Conservation (phyloP, 2,888 invertebrate species). For the Callinectes sapidus region DNA sequence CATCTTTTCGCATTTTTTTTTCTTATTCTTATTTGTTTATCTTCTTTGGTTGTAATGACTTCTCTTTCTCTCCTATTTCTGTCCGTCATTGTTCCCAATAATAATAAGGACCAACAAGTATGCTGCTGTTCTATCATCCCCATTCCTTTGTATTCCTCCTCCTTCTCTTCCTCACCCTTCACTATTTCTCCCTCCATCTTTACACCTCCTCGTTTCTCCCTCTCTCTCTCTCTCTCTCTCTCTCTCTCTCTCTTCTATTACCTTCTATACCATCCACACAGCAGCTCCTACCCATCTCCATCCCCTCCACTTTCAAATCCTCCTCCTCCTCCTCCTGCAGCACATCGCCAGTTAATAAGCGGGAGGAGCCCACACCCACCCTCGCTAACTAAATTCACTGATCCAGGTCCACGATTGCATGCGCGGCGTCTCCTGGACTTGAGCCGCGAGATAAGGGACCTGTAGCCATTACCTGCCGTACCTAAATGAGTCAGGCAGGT, state of each 20-base stretch:
- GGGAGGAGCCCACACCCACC: background rate
- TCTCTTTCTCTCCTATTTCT: background rate
- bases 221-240: background rate
- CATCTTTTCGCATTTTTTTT: too few relatives aligned
- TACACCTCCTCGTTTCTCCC: background rate
- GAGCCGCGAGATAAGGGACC: slow-evolving; percentile 45
- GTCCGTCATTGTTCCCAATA: background rate
- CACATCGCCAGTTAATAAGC: background rate
- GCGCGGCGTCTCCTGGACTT: slow-evolving; percentile 8
- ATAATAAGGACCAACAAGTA: background rate
- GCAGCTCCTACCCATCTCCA: background rate
- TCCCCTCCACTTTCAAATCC: slow-evolving; percentile 5
- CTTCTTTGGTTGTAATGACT: too few relatives aligned
- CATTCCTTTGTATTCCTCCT: background rate
- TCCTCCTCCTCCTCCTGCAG: slow-evolving; percentile 1
- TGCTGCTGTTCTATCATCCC: background rate
- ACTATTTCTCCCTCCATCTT: background rate
- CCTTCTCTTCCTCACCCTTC: background rate
- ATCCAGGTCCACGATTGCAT: background rate
- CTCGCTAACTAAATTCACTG: slow-evolving; percentile 5
- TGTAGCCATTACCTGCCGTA: slow-evolving; percentile 45
- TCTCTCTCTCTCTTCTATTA: background rate
- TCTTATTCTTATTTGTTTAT: too few relatives aligned
- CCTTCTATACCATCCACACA: background rate
- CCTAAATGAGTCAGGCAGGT: slow-evolving; percentile 47